Percentiles rank a stretch among this genome's conserved stretches.
phyloP scores from a whole-genome alignment of 2,797 vertebrate species.

The Alauda arvensis region DNA sequence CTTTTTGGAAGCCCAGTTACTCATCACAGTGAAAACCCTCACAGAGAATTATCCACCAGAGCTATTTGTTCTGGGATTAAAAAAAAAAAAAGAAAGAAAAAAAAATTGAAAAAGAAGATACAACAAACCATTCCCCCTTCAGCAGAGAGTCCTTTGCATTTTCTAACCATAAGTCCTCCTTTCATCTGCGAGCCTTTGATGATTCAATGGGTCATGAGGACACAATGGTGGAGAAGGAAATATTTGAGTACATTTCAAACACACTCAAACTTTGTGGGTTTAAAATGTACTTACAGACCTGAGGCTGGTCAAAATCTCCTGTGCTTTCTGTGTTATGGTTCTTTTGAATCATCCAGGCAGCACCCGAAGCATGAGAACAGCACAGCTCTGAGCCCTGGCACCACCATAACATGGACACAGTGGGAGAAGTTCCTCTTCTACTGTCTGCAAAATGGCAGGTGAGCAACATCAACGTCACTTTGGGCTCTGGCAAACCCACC shows the following conservation, averaged over 20 bases:
- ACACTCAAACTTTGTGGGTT: conserved; percentile 65
- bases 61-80: conserved; percentile 29
- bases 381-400: conserved; percentile 56
- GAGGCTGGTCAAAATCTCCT: conserved; percentile 62
- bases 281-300: conserved; percentile 70
- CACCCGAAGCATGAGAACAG: conserved; percentile 45
- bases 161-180: conserved; percentile 44
- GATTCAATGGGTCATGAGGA: conserved; percentile 59
- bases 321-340: conserved; percentile 53
- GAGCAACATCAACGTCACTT: conserved; percentile 46
- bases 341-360: conserved; percentile 60
- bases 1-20: conserved; percentile 11
- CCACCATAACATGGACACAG: conserved; percentile 53
- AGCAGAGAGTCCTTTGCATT: conserved; percentile 39
- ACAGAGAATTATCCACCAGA: conserved; percentile 30
- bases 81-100: neutral
- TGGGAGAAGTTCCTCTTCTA: conserved; percentile 54
- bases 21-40: conserved; percentile 12
- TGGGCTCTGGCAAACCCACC: conserved; percentile 28
- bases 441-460: conserved; percentile 59
- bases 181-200: conserved; percentile 53
- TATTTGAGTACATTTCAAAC: conserved; percentile 69
- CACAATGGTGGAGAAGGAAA: conserved; percentile 43
- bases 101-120: neutral
- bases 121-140: conserved; percentile 44